These are phyloP conservation scores for Dolomedes plantarius DNA, from an alignment of 2,888 invertebrate genomes.

Conservation along the genomic window DNA sequence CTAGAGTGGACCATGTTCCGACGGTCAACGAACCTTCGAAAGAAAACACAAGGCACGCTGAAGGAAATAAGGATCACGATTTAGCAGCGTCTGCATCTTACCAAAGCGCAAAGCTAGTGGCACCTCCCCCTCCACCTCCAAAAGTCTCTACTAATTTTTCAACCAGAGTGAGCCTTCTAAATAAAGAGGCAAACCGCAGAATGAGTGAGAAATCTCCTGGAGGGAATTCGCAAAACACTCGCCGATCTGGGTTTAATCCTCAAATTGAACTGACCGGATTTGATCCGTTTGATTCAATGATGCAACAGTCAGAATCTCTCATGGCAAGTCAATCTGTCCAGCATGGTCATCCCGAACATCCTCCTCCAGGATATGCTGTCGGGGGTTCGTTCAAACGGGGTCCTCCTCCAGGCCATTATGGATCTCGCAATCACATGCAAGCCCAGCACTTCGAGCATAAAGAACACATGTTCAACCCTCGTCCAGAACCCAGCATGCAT, in stretches of 20 bases:
- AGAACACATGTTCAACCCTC: conserved; percentile 40
- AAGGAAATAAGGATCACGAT: conserved; percentile 20
- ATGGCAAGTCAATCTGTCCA: conserved; percentile 31
- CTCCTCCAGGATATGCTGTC: conserved; percentile 16
- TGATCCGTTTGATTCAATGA: conserved; percentile 59
- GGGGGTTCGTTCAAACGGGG: conserved; percentile 36
- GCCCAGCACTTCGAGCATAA: conserved; percentile 28
- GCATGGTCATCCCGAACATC: conserved; percentile 9
- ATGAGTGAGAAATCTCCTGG: conserved; percentile 29
- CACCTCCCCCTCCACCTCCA: conserved; percentile 7
- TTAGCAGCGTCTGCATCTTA: conserved; percentile 24
- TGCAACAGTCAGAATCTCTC: conserved; percentile 40
- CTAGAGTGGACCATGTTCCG: conserved; percentile 31
- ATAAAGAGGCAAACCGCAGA: conserved; percentile 25
- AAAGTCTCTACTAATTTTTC: not conserved
- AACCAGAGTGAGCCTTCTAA: not conserved
- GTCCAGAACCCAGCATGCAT: conserved; percentile 12
- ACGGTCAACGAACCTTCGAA: not conserved
- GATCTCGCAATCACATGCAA: conserved; percentile 30
- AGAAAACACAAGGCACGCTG: conserved; percentile 27
- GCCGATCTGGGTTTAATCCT: conserved; percentile 22
- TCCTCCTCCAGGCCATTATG: conserved; percentile 37
- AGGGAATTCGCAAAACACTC: not conserved
- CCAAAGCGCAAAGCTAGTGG: conserved; percentile 12
- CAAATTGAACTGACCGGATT: conserved; percentile 53